phyloP scores from a whole-genome alignment of 2,113 vertebrate genomes.

The Taurulus bubalis region DNA sequence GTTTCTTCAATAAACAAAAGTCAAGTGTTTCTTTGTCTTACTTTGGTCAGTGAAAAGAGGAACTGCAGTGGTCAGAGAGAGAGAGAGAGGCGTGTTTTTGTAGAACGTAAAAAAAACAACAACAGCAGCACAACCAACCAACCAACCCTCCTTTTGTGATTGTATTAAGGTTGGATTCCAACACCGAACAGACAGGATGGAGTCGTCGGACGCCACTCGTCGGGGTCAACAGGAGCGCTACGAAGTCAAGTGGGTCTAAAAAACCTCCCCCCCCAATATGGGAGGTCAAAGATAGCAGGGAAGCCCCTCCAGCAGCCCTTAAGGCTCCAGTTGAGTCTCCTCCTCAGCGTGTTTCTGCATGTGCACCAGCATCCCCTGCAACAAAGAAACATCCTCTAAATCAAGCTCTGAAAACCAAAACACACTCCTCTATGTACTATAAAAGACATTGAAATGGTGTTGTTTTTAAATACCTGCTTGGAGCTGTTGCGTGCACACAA shows the following conservation, averaged over 20 bases:
- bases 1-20: constrained; percentile 71
- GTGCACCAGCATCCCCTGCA: constrained; percentile 89
- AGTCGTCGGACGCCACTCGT: constrained; percentile 45
- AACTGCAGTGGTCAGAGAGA: constrained; percentile 64
- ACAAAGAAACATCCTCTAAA: not conserved
- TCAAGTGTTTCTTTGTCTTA: constrained; percentile 54
- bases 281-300: constrained; percentile 80
- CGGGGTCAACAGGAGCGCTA: constrained; percentile 26
- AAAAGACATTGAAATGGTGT: not conserved
- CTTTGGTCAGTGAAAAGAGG: constrained; percentile 82
- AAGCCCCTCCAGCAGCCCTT: constrained; percentile 64
- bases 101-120: constrained; percentile 40
- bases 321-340: constrained; percentile 88
- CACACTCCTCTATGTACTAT: not conserved
- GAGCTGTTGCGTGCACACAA: constrained; percentile 89
- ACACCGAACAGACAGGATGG: constrained; percentile 70
- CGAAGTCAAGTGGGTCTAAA: constrained; percentile 51
- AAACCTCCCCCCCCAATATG: constrained; percentile 90
- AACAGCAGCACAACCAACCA: no score
- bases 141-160: constrained; percentile 26
- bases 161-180: constrained; percentile 75
- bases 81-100: constrained; percentile 36
- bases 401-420: not conserved
- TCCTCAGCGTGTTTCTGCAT: constrained; percentile 93
- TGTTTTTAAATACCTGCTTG: constrained; percentile 87